phyloP scores from a whole-genome alignment of 2,888 invertebrate genomes.

The Peribatodes rhomboidaria region DNA sequence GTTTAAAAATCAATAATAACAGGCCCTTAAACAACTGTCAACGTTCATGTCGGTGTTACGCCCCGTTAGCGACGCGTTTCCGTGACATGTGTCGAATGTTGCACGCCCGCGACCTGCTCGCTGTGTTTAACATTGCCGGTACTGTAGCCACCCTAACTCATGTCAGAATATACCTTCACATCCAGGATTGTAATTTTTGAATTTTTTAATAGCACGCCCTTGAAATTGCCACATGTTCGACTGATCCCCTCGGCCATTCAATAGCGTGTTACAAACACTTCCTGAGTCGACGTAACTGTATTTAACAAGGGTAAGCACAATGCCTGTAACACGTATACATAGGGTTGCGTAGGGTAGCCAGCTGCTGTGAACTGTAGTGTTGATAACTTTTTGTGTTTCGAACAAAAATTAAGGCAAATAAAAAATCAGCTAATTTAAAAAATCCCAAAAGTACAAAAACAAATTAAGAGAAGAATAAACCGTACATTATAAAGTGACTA shows the following conservation, averaged over 20 bases:
- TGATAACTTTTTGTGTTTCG: too few relatives aligned
- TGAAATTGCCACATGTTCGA: slow-evolving; percentile 13
- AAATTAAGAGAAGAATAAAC: too few relatives aligned
- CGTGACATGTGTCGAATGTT: slow-evolving; percentile 25
- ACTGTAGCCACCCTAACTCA: neutral
- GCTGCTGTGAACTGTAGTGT: neutral
- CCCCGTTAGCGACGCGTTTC: neutral
- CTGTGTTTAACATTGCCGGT: neutral
- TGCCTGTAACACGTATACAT: slow-evolving; percentile 32
- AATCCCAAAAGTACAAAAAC: too few relatives aligned
- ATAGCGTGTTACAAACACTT: slow-evolving; percentile 43
- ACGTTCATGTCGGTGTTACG: slow-evolving; percentile 3
- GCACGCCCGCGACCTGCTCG: neutral
- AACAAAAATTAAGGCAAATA: too few relatives aligned
- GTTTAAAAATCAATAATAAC: neutral
- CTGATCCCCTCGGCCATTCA: neutral
- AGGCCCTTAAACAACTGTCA: neutral
- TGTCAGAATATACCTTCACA: neutral
- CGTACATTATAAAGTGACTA: too few relatives aligned
- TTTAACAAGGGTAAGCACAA: slow-evolving; percentile 58
- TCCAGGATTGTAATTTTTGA: neutral
- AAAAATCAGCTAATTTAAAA: too few relatives aligned
- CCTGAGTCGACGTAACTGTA: slow-evolving; percentile 36
- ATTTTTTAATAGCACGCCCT: neutral
- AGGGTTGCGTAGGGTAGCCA: slow-evolving; percentile 2